These are phyloP conservation scores for Anoncus sp. DNA, from an alignment of 2,888 invertebrate genomes.

Conservation along the genomic window DNA sequence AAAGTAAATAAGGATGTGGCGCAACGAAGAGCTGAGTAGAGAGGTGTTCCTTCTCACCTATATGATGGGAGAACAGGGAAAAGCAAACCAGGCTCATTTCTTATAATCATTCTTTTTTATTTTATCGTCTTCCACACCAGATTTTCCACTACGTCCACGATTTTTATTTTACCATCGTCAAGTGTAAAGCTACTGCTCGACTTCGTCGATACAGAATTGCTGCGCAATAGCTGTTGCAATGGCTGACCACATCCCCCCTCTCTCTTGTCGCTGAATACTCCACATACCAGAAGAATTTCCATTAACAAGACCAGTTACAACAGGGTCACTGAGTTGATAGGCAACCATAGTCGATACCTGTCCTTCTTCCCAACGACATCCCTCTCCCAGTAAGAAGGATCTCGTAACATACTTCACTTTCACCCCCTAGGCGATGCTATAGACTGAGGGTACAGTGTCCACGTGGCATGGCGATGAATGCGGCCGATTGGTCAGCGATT, in stretches of 20 bases:
- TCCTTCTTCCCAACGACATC: slow-evolving; percentile 47
- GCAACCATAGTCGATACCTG: slow-evolving; percentile 51
- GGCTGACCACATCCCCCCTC: background rate
- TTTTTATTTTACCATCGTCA: slow-evolving; percentile 54
- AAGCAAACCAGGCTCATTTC: slow-evolving; percentile 37
- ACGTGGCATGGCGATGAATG: slow-evolving; percentile 71
- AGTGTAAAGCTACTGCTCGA: background rate
- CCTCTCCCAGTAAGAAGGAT: slow-evolving; percentile 71
- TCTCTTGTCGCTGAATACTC: slow-evolving; percentile 59
- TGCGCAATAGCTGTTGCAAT: background rate
- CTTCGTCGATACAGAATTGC: too few species aligned
- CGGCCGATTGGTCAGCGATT: slow-evolving; percentile 63
- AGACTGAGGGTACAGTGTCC: slow-evolving; percentile 55
- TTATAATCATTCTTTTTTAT: too few species aligned
- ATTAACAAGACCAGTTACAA: slow-evolving; percentile 78
- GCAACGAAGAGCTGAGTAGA: slow-evolving; percentile 66
- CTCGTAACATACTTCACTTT: slow-evolving; percentile 79
- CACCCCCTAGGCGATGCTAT: slow-evolving; percentile 73
- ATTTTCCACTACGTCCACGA: slow-evolving; percentile 53
- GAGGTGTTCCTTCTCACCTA: slow-evolving; percentile 41
- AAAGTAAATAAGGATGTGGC: slow-evolving; percentile 77
- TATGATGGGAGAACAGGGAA: slow-evolving; percentile 8
- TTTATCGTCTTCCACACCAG: slow-evolving; percentile 33
- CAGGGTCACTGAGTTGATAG: slow-evolving; percentile 75
- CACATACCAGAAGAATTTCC: slow-evolving; percentile 76